Base-by-base conservation (phyloP, 2,888 invertebrate species). In the Latrodectus elegans region DNA sequence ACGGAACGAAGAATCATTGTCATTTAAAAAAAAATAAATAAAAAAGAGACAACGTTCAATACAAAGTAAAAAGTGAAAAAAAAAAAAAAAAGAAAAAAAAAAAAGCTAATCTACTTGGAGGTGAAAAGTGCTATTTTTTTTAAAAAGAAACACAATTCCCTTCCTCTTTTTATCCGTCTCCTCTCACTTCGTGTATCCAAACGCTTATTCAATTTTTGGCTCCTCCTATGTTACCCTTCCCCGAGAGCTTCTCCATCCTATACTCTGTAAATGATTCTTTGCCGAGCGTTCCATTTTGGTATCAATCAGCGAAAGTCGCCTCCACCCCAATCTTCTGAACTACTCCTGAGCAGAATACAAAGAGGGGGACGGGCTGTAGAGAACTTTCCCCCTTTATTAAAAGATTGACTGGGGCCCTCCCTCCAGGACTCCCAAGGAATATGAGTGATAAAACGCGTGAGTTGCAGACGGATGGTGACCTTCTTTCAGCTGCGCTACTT, bases 361-460 rank as follows among this genome's bases (percentile, higher is more conserved):
- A 86, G 51, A 68, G 74, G 71, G 68, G 70, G 15, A 68, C 38
- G 51, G 64, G 51, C 38, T 38, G 38, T 6, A 38, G 38, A 38
- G 38, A 38, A 26, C 55, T 17, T 67, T 53, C 72, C 81, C 78
- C 84, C 80, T 83, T 84, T 88, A 88, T 88, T 88, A 84, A 88
- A 88, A 88, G 88, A 88, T 83, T 88, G 84, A 88, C 88, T 88
- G 70, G 73, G 79, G 78, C 79, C 74, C 71, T 71, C 72, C 65
- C 78, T 55, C 65, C 72, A 14, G 65, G 26, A 68, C 83, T 82
- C 70, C 52, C 78, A 81, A 67, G 73, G 83, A 88, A 88, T 88
- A 88, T 88, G 88, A 88, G 88, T 84, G 88, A 88, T 84, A 88
- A 88, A 88, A 80, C 84, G 71, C 88, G 88, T 88, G 88, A 84